Conservation (phyloP, 2,888 invertebrate species). For the Limulus polyphemus region DNA sequence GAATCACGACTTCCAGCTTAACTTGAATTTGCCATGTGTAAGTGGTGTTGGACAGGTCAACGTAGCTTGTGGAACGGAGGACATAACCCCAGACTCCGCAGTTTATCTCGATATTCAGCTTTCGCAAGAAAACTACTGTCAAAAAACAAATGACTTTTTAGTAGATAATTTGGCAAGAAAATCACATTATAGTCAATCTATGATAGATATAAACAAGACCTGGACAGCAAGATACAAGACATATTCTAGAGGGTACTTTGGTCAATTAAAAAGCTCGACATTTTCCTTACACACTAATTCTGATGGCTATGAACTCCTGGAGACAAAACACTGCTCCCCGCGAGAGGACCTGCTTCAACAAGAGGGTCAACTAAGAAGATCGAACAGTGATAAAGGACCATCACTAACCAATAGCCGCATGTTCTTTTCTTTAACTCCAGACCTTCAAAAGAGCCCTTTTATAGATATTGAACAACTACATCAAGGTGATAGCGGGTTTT, state of each 20-base stretch:
- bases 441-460: background rate
- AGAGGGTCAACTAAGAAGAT: background rate
- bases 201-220: constrained; percentile 11
- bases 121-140: constrained; percentile 3
- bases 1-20: background rate
- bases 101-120: constrained; percentile 25
- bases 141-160: background rate
- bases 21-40: background rate
- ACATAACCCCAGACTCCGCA: constrained; percentile 31
- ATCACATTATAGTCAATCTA: constrained; percentile 10
- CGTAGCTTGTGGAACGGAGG: constrained; percentile 19
- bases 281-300: constrained; percentile 9
- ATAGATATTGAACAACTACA: background rate
- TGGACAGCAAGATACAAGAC: constrained; percentile 1
- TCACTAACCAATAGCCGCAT: background rate
- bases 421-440: too few relatives aligned
- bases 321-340: constrained; percentile 1
- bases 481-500: constrained; percentile 16
- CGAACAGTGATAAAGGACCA: background rate
- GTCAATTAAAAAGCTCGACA: constrained; percentile 18
- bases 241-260: constrained; percentile 13
- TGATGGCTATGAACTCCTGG: constrained; percentile 18
- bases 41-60: too few relatives aligned
- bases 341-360: constrained; percentile 9
- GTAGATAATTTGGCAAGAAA: background rate